Evolutionary conservation across 2,888 invertebrate genomes (phyloP).

Genomic region (Acronicta alni): DNA sequence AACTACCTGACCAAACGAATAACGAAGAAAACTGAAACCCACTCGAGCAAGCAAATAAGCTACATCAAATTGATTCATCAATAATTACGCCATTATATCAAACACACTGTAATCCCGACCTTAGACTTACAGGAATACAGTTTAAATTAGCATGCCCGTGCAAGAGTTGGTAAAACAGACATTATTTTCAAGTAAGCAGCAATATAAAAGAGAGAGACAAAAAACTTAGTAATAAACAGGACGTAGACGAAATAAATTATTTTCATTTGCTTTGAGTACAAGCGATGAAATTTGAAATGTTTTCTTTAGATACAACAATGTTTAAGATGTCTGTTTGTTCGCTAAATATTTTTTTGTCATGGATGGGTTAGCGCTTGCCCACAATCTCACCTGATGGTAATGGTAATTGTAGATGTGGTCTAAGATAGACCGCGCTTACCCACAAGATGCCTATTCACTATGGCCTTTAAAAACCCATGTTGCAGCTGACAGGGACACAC

Average conservation of each 20-base stretch:
- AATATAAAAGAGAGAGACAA: slow-evolving; percentile 22
- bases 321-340: slow-evolving; percentile 12
- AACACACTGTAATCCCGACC: slow-evolving; percentile 4
- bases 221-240: slow-evolving; percentile 52
- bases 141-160: neutral
- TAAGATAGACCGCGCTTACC: too few species aligned
- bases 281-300: slow-evolving; percentile 33
- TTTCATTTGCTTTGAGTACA: slow-evolving; percentile 29
- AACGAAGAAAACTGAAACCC: slow-evolving; percentile 22
- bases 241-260: slow-evolving; percentile 50
- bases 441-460: too few species aligned
- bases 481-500: too few species aligned
- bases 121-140: fast-evolving
- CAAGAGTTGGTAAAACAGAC: slow-evolving; percentile 9
- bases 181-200: slow-evolving; percentile 43
- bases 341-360: too few species aligned
- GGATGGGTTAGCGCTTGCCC: too few species aligned
- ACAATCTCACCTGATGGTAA: too few species aligned
- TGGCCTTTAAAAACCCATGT: too few species aligned
- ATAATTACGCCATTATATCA: slow-evolving; percentile 43
- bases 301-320: neutral
- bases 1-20: slow-evolving; percentile 37
- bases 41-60: slow-evolving; percentile 11
- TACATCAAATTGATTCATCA: slow-evolving; percentile 52
- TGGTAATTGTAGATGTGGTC: too few species aligned